Evolutionary conservation across 2,797 vertebrate species (phyloP), one percentile per base, ranked within the genome.

Genomic region (Gymnoscopelus braueri): DNA sequence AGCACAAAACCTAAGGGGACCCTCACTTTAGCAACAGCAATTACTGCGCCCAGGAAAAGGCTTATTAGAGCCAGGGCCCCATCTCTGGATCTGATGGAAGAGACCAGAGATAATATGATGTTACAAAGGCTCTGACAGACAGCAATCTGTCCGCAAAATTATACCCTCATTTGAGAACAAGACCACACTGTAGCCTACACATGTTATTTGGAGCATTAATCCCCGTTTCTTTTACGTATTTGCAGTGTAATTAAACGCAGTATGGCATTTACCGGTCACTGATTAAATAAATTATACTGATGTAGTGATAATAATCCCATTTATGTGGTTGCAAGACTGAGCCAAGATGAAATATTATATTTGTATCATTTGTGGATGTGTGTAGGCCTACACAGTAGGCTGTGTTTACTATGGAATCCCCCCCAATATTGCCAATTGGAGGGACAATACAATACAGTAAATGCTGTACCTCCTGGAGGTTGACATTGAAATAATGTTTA

Each of bases 231-330:
- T 10, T 19, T 55, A 24, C 11, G 53, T 23, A 26, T 29, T 14
- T 29, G 15, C 24, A 13, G 12, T 12, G 24, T 24, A 26, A 3
- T 55, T 13, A 24, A 39, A 35, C 44, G 26, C 15, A 44, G n/a
- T 29, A 44, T 4, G 7, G 53, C 49, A 24, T 32, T n/a, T 3
- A 13, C 51, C 35, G 24, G 12, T 12, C 15, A 58, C 44, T 35
- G 24, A n/a, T 24, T 55, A 67, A 44, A 81, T 44, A 19, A 51
- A 66, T 59, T 11, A 51, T 32, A 29, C 60, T 44, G 47, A 35
- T 60, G 49, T 23, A 54, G 19, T 53, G 51, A 65, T 39, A 64
- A 14, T 29, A 23, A 62, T 67, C 26, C 3, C 47, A 44, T 11
- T 11, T 59, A 32, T 57, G 49, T 48, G n/a, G 49, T 19, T 13